Conservation (phyloP, 1,140 invertebrate genomes). For the Zaprionus capensis region DNA sequence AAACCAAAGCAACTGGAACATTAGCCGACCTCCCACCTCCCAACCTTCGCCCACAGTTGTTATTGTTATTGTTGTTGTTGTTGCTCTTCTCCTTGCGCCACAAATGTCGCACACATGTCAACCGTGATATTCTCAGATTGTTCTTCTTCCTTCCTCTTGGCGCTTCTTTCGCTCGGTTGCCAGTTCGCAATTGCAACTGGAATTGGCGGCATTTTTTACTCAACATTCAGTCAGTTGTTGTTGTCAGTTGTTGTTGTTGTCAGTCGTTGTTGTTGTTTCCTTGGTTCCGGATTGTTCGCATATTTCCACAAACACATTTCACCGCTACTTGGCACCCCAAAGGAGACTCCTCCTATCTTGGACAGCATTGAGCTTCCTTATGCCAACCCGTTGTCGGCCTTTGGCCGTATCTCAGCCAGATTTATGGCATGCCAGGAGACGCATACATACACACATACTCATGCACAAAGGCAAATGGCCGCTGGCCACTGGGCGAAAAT, state of each 20-base stretch:
- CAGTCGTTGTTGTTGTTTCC: constrained; percentile 68
- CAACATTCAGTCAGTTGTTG: constrained; percentile 44
- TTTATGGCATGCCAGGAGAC: constrained; percentile 72
- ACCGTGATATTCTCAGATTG: constrained; percentile 21
- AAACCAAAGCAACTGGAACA: constrained; percentile 83
- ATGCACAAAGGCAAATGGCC: constrained; percentile 7
- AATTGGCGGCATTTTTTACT: constrained; percentile 73
- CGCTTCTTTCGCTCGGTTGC: constrained; percentile 55
- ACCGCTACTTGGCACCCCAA: constrained; percentile 32
- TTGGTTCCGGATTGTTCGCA: constrained; percentile 63
- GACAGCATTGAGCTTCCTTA: constrained; percentile 43
- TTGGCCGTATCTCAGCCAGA: constrained; percentile 40
- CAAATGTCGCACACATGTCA: constrained; percentile 78
- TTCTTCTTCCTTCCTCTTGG: constrained; percentile 11
- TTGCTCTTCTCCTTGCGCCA: constrained; percentile 55
- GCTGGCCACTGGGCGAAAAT: constrained; percentile 65
- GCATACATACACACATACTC: constrained; percentile 7
- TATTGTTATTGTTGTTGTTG: constrained; percentile 15
- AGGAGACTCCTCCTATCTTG: constrained; percentile 12
- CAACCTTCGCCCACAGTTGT: constrained; percentile 15
- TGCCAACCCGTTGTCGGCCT: constrained; percentile 26
- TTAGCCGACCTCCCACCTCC: constrained; percentile 54
- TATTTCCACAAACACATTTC: constrained; percentile 54
- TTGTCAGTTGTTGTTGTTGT: constrained; percentile 52
- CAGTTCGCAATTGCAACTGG: constrained; percentile 20